Base-by-base conservation (phyloP, 2,888 invertebrate genomes). In the Neoascia interrupta region DNA sequence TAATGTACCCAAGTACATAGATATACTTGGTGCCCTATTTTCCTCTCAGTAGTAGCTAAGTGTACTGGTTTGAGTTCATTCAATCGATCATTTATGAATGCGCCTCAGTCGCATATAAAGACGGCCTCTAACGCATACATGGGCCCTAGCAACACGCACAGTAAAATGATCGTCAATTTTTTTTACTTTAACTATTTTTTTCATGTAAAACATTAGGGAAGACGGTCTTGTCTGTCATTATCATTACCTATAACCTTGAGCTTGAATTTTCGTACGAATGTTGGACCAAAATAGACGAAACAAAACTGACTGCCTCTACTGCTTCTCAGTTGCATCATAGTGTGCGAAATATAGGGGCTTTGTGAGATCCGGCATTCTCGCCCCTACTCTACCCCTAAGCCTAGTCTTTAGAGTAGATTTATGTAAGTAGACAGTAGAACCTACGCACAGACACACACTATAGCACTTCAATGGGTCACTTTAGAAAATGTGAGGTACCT, bases 191-290 rank as follows among this genome's bases (percentile, higher is more conserved):
- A n/a, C n/a, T n/a, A n/a, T 37, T 36, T 13, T 34, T 34, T 16
- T 60, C 21, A 5, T 45, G 45, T 45, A 19, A 34, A 16, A 8
- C 53, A 53, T 41, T 23, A 43, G 43, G 21, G 53, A 53, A 53
- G 19, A 28, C 36, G 53, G 36, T 23, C 36, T n/a, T n/a, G n/a
- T 47, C 36, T 6, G 6, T 37, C 5, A 28, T 28, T n/a, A 31
- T 47, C 39, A 56, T 56, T 68, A 68, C 23, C 47, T 41, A 49
- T 58, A 69, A 69, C 69, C 69, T 69, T 69, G 69, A 69, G 69
- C 58, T 69, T 69, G 58, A 69, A 69, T 58, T 66, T 19, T 18
- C 15, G 31, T 28, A 41, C 31, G 56, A 69, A 11, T 23, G 31
- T 37, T 23, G 45, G 19, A 56, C 39, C 47, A 31, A 68, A 56